Evolutionary conservation across 2,113 vertebrate species (phyloP).

Genomic region (Apodemus speciosus): DNA sequence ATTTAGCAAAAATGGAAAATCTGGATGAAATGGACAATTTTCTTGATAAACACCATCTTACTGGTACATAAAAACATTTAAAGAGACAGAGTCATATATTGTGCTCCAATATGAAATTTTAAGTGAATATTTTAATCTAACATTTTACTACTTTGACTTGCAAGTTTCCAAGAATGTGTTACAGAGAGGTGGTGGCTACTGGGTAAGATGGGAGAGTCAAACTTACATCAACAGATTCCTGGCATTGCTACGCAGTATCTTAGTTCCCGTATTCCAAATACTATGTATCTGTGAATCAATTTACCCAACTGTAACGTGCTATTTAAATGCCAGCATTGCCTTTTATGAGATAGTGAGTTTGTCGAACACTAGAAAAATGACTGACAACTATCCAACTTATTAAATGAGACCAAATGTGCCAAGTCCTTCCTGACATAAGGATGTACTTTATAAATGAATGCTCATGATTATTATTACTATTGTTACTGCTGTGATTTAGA

Average conservation of each 20-base stretch:
- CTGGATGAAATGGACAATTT: too few relatives aligned
- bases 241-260: background rate
- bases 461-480: background rate
- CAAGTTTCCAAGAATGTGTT: background rate
- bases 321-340: background rate
- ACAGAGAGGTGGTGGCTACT: background rate
- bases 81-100: background rate
- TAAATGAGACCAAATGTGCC: background rate
- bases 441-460: background rate
- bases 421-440: background rate
- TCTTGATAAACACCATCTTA: background rate
- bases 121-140: constrained; percentile 7
- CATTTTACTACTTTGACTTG: background rate
- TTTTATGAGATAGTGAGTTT: too few relatives aligned
- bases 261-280: background rate
- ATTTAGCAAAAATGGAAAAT: too few relatives aligned
- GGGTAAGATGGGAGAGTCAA: background rate
- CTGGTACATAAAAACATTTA: background rate
- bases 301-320: background rate
- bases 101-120: background rate
- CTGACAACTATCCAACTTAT: background rate
- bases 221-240: background rate
- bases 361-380: background rate
- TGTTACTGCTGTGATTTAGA: background rate
- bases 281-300: background rate